Base-by-base conservation (phyloP, 1,140 invertebrate genomes). In the Drosophila setifemur region DNA sequence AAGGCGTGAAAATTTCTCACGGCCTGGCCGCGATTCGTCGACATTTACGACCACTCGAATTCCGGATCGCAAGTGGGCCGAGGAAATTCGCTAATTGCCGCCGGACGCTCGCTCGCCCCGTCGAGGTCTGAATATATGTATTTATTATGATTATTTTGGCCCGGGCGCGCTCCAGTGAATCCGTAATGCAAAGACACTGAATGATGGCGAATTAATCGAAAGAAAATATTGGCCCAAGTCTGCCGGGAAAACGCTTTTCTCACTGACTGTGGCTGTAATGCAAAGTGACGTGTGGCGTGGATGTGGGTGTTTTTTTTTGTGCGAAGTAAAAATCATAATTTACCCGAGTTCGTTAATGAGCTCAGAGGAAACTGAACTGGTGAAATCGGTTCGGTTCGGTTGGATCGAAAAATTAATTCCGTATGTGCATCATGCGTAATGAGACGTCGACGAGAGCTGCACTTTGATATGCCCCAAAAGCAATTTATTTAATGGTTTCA, bases 1-100 rank as follows among this genome's bases (percentile, higher is more conserved):
- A 60, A 86, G 60, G 78, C 55, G 81, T 75, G 81, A 85, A 75
- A 71, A 53, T 64, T 75, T 60, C 66, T 37, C 19, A 74, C 45
- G 44, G 39, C 23, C 49, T 35, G 47, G 14, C 19, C 11, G 21
- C 26, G 21, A n/a, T n/a, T n/a, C 14, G 31, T 40, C 42, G 50
- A 57, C 50, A 60, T 45, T 60, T 16, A 64, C 11, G 58, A 39
- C 14, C 25, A 9, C 69, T 43, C 29, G 14, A 16, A 6, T 7
- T 42, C 50, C 6, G 31, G 11, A 26, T 31, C 33, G 25, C 35
- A 66, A 44, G 35, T 53, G 42, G 29, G 47, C 28, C 55, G 71
- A 70, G 81, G 60, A 85, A 63, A 72, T 72, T 66, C 47, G 70
- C 58, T 43, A 66, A 78, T 67, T 74, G 54, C 44, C 25, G 48